Evolutionary conservation across 2,113 vertebrate species (phyloP).

Genomic region (Herpailurus yagouaroundi): DNA sequence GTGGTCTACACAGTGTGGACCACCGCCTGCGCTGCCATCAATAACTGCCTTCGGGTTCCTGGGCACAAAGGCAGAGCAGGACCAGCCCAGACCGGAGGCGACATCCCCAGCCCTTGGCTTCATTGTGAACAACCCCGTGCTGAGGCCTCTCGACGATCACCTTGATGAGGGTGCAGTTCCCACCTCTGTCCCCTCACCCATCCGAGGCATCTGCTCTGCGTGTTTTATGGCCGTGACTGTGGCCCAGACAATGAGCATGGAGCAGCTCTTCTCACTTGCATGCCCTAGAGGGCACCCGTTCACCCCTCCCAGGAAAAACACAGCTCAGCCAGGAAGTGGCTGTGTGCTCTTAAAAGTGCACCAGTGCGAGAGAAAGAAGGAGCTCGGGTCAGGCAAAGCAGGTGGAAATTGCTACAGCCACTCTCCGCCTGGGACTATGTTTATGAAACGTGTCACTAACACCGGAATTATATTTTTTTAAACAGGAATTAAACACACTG

Average conservation of each 20-base stretch:
- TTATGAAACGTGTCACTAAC: background rate
- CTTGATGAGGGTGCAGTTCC: background rate
- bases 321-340: background rate
- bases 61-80: background rate
- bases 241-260: background rate
- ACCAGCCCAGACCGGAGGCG: background rate
- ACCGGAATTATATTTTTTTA: background rate
- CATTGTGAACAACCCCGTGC: accelerated
- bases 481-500: background rate
- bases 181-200: background rate
- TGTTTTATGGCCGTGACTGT: too few species aligned
- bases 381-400: accelerated
- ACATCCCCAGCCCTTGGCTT: background rate
- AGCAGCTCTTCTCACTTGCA: background rate
- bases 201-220: background rate
- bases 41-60: background rate
- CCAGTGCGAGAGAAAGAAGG: background rate
- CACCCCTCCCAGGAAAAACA: background rate
- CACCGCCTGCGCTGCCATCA: accelerated
- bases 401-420: accelerated
- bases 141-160: accelerated
- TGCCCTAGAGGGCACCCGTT: conserved; percentile 27
- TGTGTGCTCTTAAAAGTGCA: background rate
- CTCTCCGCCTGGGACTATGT: background rate
- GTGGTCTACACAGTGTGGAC: background rate